A percentile compares a stretch with the other conserved stretches of the same genome.
Conservation (phyloP, 2,113 vertebrate species). For the Lagopus leucura region DNA sequence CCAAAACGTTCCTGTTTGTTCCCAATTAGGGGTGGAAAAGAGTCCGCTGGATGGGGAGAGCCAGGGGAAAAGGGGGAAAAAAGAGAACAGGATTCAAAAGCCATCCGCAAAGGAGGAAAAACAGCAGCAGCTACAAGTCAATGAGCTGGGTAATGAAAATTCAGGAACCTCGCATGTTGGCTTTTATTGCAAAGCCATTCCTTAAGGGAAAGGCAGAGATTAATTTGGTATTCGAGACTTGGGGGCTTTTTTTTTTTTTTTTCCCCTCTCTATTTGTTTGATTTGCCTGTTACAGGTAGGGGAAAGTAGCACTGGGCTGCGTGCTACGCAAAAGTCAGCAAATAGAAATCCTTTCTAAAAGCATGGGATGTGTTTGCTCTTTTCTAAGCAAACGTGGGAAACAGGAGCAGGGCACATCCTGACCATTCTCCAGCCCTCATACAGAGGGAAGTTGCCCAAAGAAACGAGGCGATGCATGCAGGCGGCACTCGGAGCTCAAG, state of each 20-base stretch:
- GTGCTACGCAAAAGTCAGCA: background rate
- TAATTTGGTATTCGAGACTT: background rate
- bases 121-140: constrained; percentile 29
- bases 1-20: background rate
- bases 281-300: background rate
- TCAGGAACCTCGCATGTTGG: constrained; percentile 3
- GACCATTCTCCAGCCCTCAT: background rate
- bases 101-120: background rate
- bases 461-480: background rate
- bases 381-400: background rate
- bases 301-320: rapidly evolving
- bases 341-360: background rate
- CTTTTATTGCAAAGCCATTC: constrained; percentile 63
- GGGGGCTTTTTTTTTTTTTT: background rate
- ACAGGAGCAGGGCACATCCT: background rate
- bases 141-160: constrained; percentile 72
- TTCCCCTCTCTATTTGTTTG: background rate
- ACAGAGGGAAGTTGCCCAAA: background rate
- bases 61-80: background rate
- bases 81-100: background rate
- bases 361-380: background rate
- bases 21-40: constrained; percentile 27
- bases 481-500: background rate
- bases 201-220: constrained; percentile 60
- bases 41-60: background rate